Evolutionary conservation across 2,113 vertebrate species (phyloP), one percentile per base, ranked within the genome.

Genomic region (Microcebus lehilahytsara): DNA sequence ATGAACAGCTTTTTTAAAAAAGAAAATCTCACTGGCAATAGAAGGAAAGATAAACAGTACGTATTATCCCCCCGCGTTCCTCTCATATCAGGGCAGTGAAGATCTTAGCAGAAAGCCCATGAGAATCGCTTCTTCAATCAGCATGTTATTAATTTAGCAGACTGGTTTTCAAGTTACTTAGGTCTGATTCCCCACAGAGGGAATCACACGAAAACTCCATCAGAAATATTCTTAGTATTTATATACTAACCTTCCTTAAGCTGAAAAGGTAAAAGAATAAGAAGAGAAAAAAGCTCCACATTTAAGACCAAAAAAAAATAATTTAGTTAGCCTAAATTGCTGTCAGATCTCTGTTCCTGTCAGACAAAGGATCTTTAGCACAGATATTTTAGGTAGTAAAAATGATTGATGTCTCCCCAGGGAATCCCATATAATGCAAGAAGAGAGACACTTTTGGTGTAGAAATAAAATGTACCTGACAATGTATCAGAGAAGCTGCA

Each of bases 91-190:
- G 34, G 20, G 69, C 64, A 66, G 19, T 60, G 42, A 89, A 78
- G 46, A 94, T 53, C 46, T 46, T 4, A 3, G 23, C 27, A 37
- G 49, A 42, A 90, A 93, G 53, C 81, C 56, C 34, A 46, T 23
- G 25, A 93, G 34, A 83, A 58, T 14, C 62, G 62, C 14, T 72
- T 81, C 77, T 91, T 66, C 17, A 4, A 25, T 84, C 86, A 80
- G 23, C 20, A 27, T 66, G 49, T 95, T 95, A 64, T 51, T 93
- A 96, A 96, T 80, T 95, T 71, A 84, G 66, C 40, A 40, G 90
- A 87, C 9, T 3, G 1, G 16, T 95, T 96, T 66, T 94, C 46
- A 95, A 89, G 37, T 81, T 91, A 87, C 67, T 96, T 27, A 85
- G 88, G 53, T 58, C 78, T 60, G 71, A 40, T n/a, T 60, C 89